Evolutionary conservation across 2,797 vertebrate species (phyloP), one percentile per base, ranked within the genome.

Genomic region (Ctenochaetus hawaiiensis): DNA sequence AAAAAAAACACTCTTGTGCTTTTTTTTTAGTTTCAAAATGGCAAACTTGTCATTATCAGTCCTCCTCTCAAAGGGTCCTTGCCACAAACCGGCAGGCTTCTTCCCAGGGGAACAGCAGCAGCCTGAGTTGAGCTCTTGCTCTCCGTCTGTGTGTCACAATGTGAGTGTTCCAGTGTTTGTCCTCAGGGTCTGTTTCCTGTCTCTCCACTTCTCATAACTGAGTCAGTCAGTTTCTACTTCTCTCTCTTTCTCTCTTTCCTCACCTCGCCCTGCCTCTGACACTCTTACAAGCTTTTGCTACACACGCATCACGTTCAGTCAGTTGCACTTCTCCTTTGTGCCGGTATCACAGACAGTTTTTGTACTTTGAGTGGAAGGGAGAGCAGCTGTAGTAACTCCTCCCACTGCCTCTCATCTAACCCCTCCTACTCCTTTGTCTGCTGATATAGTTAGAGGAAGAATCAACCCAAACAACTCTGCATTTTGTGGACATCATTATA

Each of bases 371-470:
- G 60, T 74, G 61, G 68, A 59, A 44, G 73, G 56, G 53, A 80
- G 66, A 77, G 77, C 72, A 82, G 83, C 78, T 80, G 69, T 67
- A 37, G 65, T 81, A 72, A 65, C 82, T 75, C 87, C 84, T 74
- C 88, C 87, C 72, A 48, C 75, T 54, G 51, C 77, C 66, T 49
- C 45, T 22, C 37, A 3, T n/a, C 37, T 6, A 57, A 54, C 87
- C 72, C 87, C 91, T 87, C 89, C 91, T 62, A 54, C 86, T 72
- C 71, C 77, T 92, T 93, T 92, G 91, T 94, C 78, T 89, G 72
- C 41, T 20, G 14, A 57, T 80, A 67, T 70, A 84, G 78, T 85
- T 72, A 47, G 78, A 77, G 72, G 17, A 44, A 30, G 47, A 76
- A 72, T 68, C 53, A 78, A 52, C 69, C 67, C 47, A 59, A 78